phyloP scores from a whole-genome alignment of 1,140 invertebrate genomes.

The Brachionus plicatilis region DNA sequence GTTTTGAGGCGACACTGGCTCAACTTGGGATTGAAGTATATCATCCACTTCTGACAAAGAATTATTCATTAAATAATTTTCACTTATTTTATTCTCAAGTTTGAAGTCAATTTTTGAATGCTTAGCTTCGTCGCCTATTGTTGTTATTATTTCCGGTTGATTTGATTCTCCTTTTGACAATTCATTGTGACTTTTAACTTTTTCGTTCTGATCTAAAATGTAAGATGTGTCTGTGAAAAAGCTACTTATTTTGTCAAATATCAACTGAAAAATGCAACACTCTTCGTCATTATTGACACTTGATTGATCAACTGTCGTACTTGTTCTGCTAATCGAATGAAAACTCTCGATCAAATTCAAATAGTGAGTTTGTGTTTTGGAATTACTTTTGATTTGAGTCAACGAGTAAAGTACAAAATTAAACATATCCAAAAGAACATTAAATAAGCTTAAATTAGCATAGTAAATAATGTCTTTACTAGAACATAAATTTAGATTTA shows the following conservation, averaged over 20 bases:
- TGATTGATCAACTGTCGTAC: not conserved
- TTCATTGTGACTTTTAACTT: not conserved
- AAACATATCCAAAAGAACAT: not conserved
- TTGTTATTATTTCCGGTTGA: conserved; percentile 18
- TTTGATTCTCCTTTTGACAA: not conserved
- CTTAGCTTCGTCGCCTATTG: conserved; percentile 7
- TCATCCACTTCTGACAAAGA: not conserved
- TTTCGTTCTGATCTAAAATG: not conserved
- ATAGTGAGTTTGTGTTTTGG: not conserved
- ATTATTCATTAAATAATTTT: conserved; percentile 21
- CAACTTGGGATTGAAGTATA: conserved; percentile 21
- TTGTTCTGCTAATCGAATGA: not conserved
- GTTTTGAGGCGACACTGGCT: not conserved
- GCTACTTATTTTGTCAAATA: not conserved
- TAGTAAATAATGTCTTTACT: conserved; percentile 1
- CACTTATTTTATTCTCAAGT: not conserved
- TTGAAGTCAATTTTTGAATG: conserved; percentile 29
- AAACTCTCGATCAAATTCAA: not conserved
- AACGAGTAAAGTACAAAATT: not conserved
- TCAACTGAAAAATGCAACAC: not conserved
- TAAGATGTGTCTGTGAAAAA: not conserved
- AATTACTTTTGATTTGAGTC: not conserved
- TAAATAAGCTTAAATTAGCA: not conserved
- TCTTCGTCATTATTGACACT: not conserved
- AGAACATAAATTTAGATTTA: not conserved